Evolutionary conservation across 2,113 vertebrate species (phyloP), one percentile per base, ranked within the genome.

Genomic region (Poeciliopsis retropinna): DNA sequence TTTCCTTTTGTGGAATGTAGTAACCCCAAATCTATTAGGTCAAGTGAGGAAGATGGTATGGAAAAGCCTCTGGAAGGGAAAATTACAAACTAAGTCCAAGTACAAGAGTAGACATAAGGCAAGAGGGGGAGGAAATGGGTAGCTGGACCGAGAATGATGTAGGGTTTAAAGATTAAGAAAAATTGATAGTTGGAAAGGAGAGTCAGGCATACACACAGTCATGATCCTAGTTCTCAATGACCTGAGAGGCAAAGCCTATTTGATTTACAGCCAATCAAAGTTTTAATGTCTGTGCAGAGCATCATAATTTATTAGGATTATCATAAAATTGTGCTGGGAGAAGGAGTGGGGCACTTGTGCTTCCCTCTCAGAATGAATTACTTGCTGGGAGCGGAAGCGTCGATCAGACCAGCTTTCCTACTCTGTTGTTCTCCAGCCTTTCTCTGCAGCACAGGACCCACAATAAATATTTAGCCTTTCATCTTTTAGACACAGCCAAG

Each of bases 251-350:
- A 70, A 71, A 83, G 91, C 69, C 65, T 76, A 72, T 90, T 87
- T 93, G 90, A 93, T 94, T 93, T 93, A 93, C 86, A 84, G 90
- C 85, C 89, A 93, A 91, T 93, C 91, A 88, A 76, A 89, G 72
- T 85, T 93, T 89, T 92, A 93, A 92, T 90, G 86, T 92, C 87
- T 88, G 82, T 72, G 76, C 85, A 80, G 86, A 31, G 73, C 80
- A 88, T 93, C 91, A 88, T 93, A 89, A 93, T 94, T 92, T 91
- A 94, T 93, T 89, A 86, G 87, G 87, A 94, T 94, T 93, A 94
- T 91, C 89, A 90, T 93, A 93, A 94, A 93, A 76, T 82, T 87
- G 85, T 79, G 84, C 80, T 60, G 63, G 77, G 79, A 91, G 80
- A 87, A 39, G 66, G 75, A 84, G 83, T 72, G 80, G 78, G 87